Percentiles rank a stretch among this genome's conserved stretches.
Conservation (phyloP, 2,888 invertebrate species). For the Meloe dianella region DNA sequence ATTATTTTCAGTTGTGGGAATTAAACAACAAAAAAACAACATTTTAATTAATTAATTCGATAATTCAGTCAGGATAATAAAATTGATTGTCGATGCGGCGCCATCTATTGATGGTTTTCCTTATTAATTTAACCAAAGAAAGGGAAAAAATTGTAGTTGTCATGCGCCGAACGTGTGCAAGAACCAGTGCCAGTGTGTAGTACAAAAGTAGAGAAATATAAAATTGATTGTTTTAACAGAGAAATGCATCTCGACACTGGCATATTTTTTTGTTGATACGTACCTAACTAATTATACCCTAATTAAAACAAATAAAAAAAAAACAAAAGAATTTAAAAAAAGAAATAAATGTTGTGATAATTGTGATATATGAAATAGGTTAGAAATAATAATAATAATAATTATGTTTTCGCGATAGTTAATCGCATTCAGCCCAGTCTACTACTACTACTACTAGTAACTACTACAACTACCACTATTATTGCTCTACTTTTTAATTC, state of each 20-base stretch:
- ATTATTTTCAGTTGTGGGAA: neutral
- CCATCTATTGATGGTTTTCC: neutral
- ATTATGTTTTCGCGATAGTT: slow-evolving; percentile 37
- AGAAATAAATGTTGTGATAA: slow-evolving; percentile 53
- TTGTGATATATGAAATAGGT: slow-evolving; percentile 52
- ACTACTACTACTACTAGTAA: too few species aligned
- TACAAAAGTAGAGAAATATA: slow-evolving; percentile 47
- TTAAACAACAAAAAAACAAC: neutral
- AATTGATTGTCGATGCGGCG: neutral
- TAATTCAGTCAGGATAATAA: neutral
- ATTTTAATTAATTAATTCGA: neutral
- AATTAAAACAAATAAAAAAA: neutral
- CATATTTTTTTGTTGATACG: slow-evolving; percentile 41
- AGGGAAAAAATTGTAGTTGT: slow-evolving; percentile 43
- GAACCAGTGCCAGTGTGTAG: slow-evolving; percentile 46
- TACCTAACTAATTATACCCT: slow-evolving; percentile 34
- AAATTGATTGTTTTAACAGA: slow-evolving; percentile 51
- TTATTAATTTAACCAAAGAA: neutral
- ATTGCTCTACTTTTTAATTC: slow-evolving; percentile 16
- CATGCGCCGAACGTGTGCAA: slow-evolving; percentile 50
- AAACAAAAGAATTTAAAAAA: neutral
- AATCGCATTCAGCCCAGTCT: slow-evolving; percentile 40
- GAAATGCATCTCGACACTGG: slow-evolving; percentile 50
- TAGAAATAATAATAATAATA: slow-evolving; percentile 34
- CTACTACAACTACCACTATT: neutral